Evolutionary conservation across 1,140 invertebrate genomes (phyloP).

Genomic region (Penaeus vannamei): DNA sequence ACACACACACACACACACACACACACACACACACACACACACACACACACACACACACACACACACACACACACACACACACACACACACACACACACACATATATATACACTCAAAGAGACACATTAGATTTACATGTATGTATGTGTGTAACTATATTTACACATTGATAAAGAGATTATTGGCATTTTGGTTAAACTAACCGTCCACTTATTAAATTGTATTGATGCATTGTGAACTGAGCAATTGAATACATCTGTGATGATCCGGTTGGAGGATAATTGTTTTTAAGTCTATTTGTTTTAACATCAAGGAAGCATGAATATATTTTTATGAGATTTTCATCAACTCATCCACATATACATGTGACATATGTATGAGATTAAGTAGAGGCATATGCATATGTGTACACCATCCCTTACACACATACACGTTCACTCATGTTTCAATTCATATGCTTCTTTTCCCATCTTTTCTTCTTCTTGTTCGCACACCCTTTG

Average conservation of each 20-base stretch:
- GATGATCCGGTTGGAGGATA: no score
- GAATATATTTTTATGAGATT: not conserved
- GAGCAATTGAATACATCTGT: no score
- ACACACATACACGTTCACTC: not conserved
- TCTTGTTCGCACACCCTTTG: no score
- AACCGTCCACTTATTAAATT: not conserved
- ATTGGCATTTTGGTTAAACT: not conserved
- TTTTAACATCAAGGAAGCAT: not conserved
- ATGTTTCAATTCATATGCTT: not conserved
- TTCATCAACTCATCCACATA: not conserved
- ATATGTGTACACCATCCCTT: not conserved
- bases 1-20: no score
- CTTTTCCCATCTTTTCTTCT: not conserved
- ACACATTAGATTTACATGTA: not conserved
- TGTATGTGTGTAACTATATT: not conserved
- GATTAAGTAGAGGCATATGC: not conserved
- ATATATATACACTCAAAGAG: not conserved
- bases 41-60: not conserved
- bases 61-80: conserved; percentile 4
- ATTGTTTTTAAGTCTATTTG: no score
- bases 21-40: no score
- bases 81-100: not conserved
- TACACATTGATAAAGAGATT: not conserved
- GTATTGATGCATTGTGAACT: not conserved
- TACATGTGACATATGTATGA: not conserved